A percentile compares a stretch with the other conserved stretches of the same genome.
Conservation (phyloP, 2,797 vertebrate genomes). For the Bovichtus diacanthus region DNA sequence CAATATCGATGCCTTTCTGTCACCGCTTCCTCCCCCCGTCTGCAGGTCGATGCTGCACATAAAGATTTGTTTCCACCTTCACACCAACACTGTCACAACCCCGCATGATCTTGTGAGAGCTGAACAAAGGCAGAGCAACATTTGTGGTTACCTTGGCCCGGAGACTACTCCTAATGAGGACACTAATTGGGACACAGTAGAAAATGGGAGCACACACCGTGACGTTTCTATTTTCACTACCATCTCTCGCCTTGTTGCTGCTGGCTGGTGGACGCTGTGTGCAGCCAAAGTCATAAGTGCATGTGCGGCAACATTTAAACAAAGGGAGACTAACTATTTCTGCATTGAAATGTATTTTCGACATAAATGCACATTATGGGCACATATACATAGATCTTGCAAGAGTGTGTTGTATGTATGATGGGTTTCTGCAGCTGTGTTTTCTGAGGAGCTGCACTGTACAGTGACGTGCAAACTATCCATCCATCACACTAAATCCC, state of each 20-base stretch:
- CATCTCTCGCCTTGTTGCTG: conserved; percentile 5
- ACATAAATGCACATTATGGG: conserved; percentile 2
- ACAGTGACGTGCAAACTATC: conserved; percentile 19
- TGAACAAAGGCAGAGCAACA: not conserved
- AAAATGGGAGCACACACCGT: conserved; percentile 5
- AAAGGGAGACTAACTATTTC: not conserved
- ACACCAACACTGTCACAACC: conserved; percentile 41
- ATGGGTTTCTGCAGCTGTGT: conserved; percentile 25
- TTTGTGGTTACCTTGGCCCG: conserved; percentile 43
- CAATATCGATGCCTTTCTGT: conserved; percentile 62
- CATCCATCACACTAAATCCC: conserved; percentile 41
- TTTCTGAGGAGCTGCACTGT: conserved; percentile 23
- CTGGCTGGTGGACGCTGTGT: conserved; percentile 1
- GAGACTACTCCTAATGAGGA: conserved; percentile 61
- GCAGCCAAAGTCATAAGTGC: not conserved
- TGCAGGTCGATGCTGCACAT: conserved; percentile 46
- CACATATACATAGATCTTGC: not conserved
- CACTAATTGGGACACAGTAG: conserved; percentile 68
- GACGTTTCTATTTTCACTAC: conserved; percentile 4
- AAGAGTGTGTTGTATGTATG: not conserved
- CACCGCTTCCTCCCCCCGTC: conserved; percentile 16
- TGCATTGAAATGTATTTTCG: not conserved
- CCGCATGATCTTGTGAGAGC: not conserved
- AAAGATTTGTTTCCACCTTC: conserved; percentile 28
- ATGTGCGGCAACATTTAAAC: conserved; percentile 23